These are phyloP conservation scores for Coendou prehensilis DNA, from an alignment of 2,797 vertebrate species.

Conservation along the genomic window DNA sequence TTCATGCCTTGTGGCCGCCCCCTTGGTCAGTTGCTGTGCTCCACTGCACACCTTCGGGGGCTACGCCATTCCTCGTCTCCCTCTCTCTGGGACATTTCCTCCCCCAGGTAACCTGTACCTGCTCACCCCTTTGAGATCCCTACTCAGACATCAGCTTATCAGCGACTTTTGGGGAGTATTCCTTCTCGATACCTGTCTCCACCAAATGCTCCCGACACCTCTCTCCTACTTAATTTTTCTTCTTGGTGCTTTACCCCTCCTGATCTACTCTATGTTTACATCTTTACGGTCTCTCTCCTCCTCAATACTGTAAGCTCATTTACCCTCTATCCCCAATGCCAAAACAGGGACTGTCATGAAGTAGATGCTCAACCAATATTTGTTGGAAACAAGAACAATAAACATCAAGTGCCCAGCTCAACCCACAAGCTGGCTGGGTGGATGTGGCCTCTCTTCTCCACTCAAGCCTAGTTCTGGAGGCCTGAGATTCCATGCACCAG, in stretches of 20 bases:
- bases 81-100: neutral
- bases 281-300: neutral
- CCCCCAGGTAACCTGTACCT: accelerated
- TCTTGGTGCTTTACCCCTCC: neutral
- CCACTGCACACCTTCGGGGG: accelerated
- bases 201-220: neutral
- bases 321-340: accelerated
- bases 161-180: accelerated
- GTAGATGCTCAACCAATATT: neutral
- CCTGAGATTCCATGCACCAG: neutral
- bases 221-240: neutral
- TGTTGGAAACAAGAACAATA: neutral
- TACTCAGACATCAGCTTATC: no score
- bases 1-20: accelerated
- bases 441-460: neutral
- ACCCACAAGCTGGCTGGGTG: neutral
- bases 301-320: neutral
- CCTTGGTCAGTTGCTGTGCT: neutral
- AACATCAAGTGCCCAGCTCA: no score
- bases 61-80: neutral
- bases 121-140: neutral
- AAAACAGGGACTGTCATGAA: neutral
- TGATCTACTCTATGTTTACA: no score
- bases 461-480: neutral
- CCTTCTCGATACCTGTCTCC: neutral